These are phyloP conservation scores for Scaeva pyrastri DNA, from an alignment of 2,888 invertebrate genomes.

Conservation along the genomic window DNA sequence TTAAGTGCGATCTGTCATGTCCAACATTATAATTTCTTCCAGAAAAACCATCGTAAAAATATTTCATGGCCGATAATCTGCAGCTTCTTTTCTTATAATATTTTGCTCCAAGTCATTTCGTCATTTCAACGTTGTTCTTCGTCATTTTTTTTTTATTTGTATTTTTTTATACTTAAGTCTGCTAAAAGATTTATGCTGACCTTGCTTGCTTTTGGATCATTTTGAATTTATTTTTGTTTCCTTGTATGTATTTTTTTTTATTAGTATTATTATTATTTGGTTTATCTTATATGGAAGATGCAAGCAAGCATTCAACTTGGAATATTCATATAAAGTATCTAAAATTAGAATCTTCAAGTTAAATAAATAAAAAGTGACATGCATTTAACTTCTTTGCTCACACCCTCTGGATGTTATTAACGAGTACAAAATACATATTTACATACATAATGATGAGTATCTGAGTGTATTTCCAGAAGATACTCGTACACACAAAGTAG, in stretches of 20 bases:
- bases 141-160: slow-evolving; percentile 3
- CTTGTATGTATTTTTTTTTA: neutral
- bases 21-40: slow-evolving; percentile 49
- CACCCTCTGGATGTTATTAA: slow-evolving; percentile 10
- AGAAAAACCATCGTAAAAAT: slow-evolving; percentile 11
- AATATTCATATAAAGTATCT: slow-evolving; percentile 20
- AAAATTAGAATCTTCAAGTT: slow-evolving; percentile 49
- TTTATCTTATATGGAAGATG: neutral
- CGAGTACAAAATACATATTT: neutral
- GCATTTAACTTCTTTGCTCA: slow-evolving; percentile 44
- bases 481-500: slow-evolving; percentile 70
- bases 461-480: neutral
- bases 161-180: slow-evolving; percentile 6
- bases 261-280: no score
- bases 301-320: neutral
- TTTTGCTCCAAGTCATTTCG: slow-evolving; percentile 5
- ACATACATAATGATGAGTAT: neutral
- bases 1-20: slow-evolving; percentile 60
- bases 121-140: slow-evolving; percentile 17
- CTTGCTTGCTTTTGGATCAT: slow-evolving; percentile 46
- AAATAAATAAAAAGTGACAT: slow-evolving; percentile 67
- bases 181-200: slow-evolving; percentile 55
- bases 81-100: neutral
- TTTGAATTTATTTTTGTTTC: slow-evolving; percentile 6
- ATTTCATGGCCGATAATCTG: slow-evolving; percentile 37